phyloP scores from a whole-genome alignment of 1,140 invertebrate species.

The Heliconius nattereri region DNA sequence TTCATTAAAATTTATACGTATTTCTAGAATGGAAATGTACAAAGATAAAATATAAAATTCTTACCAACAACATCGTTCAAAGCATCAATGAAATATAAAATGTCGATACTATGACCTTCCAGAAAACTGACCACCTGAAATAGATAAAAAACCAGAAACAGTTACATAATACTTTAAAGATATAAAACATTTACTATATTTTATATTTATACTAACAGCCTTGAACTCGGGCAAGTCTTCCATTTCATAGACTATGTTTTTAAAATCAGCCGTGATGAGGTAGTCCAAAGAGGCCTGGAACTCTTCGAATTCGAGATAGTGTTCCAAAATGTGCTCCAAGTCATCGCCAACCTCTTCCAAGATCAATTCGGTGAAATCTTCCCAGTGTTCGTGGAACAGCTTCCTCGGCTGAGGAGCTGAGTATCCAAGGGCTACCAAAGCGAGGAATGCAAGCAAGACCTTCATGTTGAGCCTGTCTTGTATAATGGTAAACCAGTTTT shows the following conservation, averaged over 20 bases:
- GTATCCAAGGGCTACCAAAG: conserved; percentile 48
- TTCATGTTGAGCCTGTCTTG: conserved; percentile 55
- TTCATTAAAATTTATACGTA: neutral
- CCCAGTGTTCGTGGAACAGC: conserved; percentile 66
- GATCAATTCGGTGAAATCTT: conserved; percentile 65
- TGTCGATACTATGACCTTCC: conserved; percentile 65
- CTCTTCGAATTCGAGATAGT: conserved; percentile 64
- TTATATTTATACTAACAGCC: conserved; percentile 55
- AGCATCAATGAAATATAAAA: conserved; percentile 59
- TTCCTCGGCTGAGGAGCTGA: conserved; percentile 65
- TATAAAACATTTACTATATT: neutral
- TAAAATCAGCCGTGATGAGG: conserved; percentile 55
- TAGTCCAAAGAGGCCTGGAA: conserved; percentile 54
- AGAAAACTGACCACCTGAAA: conserved; percentile 64
- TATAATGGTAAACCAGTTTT: neutral
- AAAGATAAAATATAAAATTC: neutral
- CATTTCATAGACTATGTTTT: conserved; percentile 65
- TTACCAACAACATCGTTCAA: conserved; percentile 60
- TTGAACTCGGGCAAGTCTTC: conserved; percentile 69
- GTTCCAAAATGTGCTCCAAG: conserved; percentile 42
- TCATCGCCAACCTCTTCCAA: conserved; percentile 50
- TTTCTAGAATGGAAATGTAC: neutral
- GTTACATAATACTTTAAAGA: neutral
- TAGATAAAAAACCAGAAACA: neutral
- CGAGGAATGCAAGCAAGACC: conserved; percentile 50